Evolutionary conservation across 1,140 invertebrate genomes (phyloP), one percentile per base, ranked within the genome.

Genomic region (Caenorhabditis briggsae): DNA sequence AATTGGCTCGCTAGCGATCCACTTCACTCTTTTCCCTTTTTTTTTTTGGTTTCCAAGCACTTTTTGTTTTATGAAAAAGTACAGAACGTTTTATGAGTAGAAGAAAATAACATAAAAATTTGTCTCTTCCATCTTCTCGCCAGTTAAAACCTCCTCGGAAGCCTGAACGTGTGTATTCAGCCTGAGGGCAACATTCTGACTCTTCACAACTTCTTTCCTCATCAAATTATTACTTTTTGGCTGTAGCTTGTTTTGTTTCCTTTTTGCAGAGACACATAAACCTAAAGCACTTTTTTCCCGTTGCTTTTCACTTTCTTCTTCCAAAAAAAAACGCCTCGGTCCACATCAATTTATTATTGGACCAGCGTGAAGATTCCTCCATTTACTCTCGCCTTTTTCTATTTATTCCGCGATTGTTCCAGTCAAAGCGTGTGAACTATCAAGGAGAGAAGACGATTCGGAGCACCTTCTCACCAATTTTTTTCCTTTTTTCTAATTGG

Each of bases 161-260:
- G 11, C 11, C n/a, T 78, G 70, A 78, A 78, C 70, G 70, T 78
- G 70, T 78, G 46, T 48, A 78, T 78, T 78, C 70, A 78, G 70
- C 70, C 70, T 53, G 70, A 78, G 70, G 70, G 70, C 70, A 78
- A 23, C 70, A 78, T 78, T 78, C 70, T 78, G 70, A 78, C 70
- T 78, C 70, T 78, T 78, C 70, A 78, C 46, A 78, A 78, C 70
- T 78, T 78, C 70, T 78, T 78, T 11, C 70, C 33, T 78, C 70
- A 78, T 78, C 70, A 50, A 78, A 78, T 78, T 78, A 78, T 78
- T 78, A 78, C 70, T 78, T 78, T 78, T 78, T 78, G 25, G 70
- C 70, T 78, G 70, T 78, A 78, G 70, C 53, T 78, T 78, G 25
- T 48, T 78, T 78, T 53, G 43, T 78, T 23, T 78, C 33, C 50